Evolutionary conservation across 2,888 invertebrate species (phyloP), one percentile per base, ranked within the genome.

Genomic region (Adelphocoris suturalis): DNA sequence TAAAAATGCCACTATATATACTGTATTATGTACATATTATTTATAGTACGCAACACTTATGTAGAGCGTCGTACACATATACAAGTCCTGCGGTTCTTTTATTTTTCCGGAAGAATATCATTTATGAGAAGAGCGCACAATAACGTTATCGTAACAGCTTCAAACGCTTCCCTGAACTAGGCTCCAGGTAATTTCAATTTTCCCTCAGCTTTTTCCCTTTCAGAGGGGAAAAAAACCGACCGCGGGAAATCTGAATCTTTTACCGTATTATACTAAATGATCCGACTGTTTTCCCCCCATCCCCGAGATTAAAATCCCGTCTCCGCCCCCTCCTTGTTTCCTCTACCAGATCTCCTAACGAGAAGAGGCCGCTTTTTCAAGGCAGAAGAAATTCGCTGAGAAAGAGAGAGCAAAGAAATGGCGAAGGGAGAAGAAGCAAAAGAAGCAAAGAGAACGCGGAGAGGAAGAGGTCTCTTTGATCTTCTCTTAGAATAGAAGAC

Each of bases 401-500:
- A 12, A 68, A 27, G 0, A n/a, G 57, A n/a, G 14, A n/a, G 14
- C n/a, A n/a, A 16, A n/a, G n/a, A 2, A 11, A 16, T 11, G 52
- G 52, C 11, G 52, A 5, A n/a, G 16, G n/a, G n/a, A 57, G 57
- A n/a, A 57, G 7, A 37, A 7, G 7, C 37, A 37, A 7, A 37
- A 37, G 37, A 37, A 37, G 37, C 37, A 37, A 37, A 37, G 37
- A 37, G 37, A n/a, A n/a, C n/a, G n/a, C n/a, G n/a, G n/a, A n/a
- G n/a, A n/a, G n/a, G n/a, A 52, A 52, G 52, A 52, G 68, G 68
- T 68, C 23, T 19, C 23, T 68, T 68, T 68, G 68, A 68, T 68
- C 68, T 68, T 68, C 23, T 68, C 68, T 68, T 23, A 68, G 27
- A 68, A 68, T 68, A 23, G 68, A 68, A 68, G 68, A 68, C 19